Base-by-base conservation (phyloP, 2,797 vertebrate genomes). In the Falco concolor region DNA sequence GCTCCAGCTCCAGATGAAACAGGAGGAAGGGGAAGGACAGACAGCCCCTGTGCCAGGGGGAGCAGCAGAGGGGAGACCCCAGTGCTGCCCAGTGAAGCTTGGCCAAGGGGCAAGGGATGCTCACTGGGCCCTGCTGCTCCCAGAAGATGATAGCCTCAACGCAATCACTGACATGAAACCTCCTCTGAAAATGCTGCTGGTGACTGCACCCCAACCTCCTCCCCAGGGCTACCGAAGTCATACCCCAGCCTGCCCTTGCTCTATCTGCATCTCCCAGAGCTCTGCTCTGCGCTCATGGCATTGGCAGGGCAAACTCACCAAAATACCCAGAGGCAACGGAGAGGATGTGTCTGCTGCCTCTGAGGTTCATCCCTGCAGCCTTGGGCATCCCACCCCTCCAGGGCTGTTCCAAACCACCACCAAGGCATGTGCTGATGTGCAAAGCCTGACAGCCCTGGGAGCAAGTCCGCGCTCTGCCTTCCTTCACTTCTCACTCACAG, bases 161-260 rank as follows among this genome's bases (percentile, higher is more conserved):
- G 34, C 1, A 1, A 13, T 5, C 6, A 2, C 16, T 1, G 4
- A 32, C 1, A 0, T 1, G 13, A 53, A 42, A 32, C 14, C 42
- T 57, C 75, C 50, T 45, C 20, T 32, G 50, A 30, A 22, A 70
- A 56, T 25, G 42, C 49, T 23, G 19, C 56, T 34, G 49, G n/a
- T 47, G 40, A 54, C 49, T 1, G 6, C 10, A 15, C 22, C 54
- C 23, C 47, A 38, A 4, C 40, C n/a, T 23, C 15, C 23, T 28
- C n/a, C 25, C n/a, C 2, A 1, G 25, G 25, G 32, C 45, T 5
- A 1, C 13, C 5, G 2, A 2, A 5, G 83, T 8, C 5, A 1
- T 3, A 45, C 18, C 21, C 34, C 67, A 72, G 44, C 75, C 30
- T 72, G 17, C 34, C 34, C 57, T 56, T 1, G 6, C 57, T 36